Evolutionary conservation across 1,140 invertebrate genomes (phyloP), one percentile per base, ranked within the genome.

Genomic region (Berghia stephanieae): DNA sequence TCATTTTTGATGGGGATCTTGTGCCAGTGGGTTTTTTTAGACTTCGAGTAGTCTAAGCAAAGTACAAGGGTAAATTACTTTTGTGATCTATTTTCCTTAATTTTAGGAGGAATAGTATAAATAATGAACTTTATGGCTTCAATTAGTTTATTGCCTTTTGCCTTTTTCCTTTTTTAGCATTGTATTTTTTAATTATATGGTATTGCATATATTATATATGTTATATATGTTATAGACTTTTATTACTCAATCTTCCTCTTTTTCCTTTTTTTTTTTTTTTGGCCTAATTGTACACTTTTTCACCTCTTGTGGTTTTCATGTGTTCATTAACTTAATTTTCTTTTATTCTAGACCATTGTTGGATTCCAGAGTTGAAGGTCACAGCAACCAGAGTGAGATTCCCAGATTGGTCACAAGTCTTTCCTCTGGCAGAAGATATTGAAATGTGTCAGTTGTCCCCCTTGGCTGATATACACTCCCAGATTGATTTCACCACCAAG

Each of bases 371-470:
- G 46, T 75, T 87, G 13, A 78, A 80, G 52, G 78, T 83, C 3
- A 63, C 86, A 2, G 79, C 49, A 36, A 74, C 75, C 13, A 68
- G 78, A 13, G 75, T 68, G 40, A 21, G 81, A 24, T 21, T 36
- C 13, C 68, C 69, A 46, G 82, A 83, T n/a, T 89, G 88, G 88
- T 78, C 80, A 31, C 89, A 89, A 78, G 79, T 69, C 21, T 84
- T 87, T 40, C 87, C 88, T 21, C 81, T 90, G 31, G 81, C 81
- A 46, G 90, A 91, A 82, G 90, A 91, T 75, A 85, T 86, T 42
- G 84, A 86, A 55, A 79, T 90, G 63, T 85, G 85, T 55, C 80
- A 85, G 75, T 86, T 91, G 66, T 80, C 87, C 34, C 82, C 88
- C 21, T 74, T 91, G 18, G 81, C 81, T 67, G 83, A 87, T 8